Evolutionary conservation across 2,797 vertebrate species (phyloP), one percentile per base, ranked within the genome.

Genomic region (Pseudochirops corinnae): DNA sequence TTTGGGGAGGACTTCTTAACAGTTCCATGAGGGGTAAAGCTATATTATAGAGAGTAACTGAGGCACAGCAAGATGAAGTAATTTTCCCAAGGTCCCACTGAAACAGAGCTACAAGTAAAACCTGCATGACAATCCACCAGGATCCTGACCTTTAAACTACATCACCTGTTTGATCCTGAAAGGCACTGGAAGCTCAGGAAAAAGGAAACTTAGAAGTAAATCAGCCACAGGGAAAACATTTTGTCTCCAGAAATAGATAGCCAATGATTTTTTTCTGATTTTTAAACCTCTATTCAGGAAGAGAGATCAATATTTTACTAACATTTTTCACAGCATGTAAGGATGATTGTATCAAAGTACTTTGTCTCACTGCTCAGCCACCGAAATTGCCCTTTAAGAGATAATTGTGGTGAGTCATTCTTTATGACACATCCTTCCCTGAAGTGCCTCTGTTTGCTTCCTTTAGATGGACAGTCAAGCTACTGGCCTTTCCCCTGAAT

Each of bases 341-440:
- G 93, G 93, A 56, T 57, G 91, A 29, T 82, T 94, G 33, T 46
- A 67, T 29, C 55, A 90, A 95, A 95, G 55, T 46, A 56, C 24
- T 39, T 91, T 58, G 55, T 60, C 31, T 33, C 7, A 52, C n/a
- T 33, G 67, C 50, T 96, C 39, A 12, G 60, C 26, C 57, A 53
- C 90, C 9, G 53, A 53, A 50, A 94, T 92, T 60, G 29, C 56
- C 21, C 46, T 53, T 91, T 33, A 62, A 57, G 92, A 50, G 1
- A 46, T 29, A 74, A 91, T 55, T n/a, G 67, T 39, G 33, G 33
- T 24, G 53, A 96, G 39, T 87, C 57, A 31, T 52, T 93, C 74
- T 93, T 96, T 67, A 13, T 24, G 6, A 94, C 56, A 18, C 2
- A 2, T 26, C 82, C 39, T 52, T 12, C 28, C 18, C n/a, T 91